Evolutionary conservation across 2,888 invertebrate species (phyloP).

Genomic region (Thereva nobilitata): DNA sequence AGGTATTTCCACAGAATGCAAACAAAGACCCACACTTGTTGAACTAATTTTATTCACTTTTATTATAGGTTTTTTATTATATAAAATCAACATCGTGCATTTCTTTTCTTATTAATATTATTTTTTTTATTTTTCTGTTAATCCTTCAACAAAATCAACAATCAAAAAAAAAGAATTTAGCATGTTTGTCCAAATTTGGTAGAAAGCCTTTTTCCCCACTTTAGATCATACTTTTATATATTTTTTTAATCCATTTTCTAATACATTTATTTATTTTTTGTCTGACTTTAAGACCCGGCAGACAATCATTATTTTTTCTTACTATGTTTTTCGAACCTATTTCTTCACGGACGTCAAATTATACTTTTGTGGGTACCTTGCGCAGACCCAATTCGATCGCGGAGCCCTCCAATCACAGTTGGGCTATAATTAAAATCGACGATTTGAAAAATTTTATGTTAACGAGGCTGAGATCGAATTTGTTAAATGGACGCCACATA

Average conservation of each 20-base stretch:
- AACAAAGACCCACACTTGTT: too few species aligned
- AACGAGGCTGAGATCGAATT: slow-evolving; percentile 31
- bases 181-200: slow-evolving; percentile 36
- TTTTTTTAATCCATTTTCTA: slow-evolving; percentile 6
- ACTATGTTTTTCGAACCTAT: background rate
- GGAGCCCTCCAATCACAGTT: slow-evolving; percentile 19
- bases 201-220: slow-evolving; percentile 1
- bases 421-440: slow-evolving; percentile 37
- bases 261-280: background rate
- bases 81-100: too few species aligned
- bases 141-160: slow-evolving; percentile 34
- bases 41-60: too few species aligned
- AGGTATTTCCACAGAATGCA: too few species aligned
- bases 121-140: slow-evolving; percentile 16
- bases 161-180: slow-evolving; percentile 36
- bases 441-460: slow-evolving; percentile 37
- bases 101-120: slow-evolving; percentile 18
- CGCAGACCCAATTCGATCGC: background rate
- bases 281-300: slow-evolving; percentile 8
- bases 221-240: background rate
- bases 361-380: slow-evolving; percentile 5
- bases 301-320: slow-evolving; percentile 7
- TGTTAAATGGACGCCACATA: slow-evolving; percentile 21
- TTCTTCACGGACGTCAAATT: slow-evolving; percentile 26
- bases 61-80: too few species aligned